Evolutionary conservation across 2,113 vertebrate species (phyloP), one percentile per base, ranked within the genome.

Genomic region (Amblyornis subalaris): DNA sequence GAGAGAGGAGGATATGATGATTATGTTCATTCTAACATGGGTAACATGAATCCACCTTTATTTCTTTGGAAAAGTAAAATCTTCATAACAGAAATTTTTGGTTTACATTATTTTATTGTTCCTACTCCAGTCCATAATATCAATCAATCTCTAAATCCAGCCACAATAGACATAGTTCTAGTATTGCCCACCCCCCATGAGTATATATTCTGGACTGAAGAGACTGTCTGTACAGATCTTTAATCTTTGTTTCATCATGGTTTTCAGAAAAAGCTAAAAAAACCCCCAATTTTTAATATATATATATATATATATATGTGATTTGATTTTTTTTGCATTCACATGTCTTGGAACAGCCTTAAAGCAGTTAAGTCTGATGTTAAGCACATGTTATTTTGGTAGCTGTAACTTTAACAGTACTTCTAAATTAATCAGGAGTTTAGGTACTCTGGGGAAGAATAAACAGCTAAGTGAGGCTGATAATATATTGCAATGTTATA

Each of bases 401-500:
- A 74, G 64, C 85, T 71, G 40, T 48, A 85, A 67, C 75, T 77
- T 92, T 88, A 92, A 51, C 14, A 58, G 47, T 9, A 73, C n/a
- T 77, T 87, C 36, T 72, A 89, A 90, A 82, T 84, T 90, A 88
- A 79, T 87, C 74, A 78, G 33, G 58, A 92, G 17, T 71, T 73
- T 60, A 71, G 35, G 22, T 71, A 45, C 69, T 81, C 83, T 82
- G 24, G 88, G 70, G 88, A 94, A 92, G 53, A 89, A 92, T 93
- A 94, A 90, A 72, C 54, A 84, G 72, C 53, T 65, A 90, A 86
- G 45, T 81, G 44, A 86, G 48, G 28, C 36, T 94, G 90, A 91
- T 93, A 93, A 85, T 81, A 89, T 44, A 69, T 79, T 61, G 51
- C n/a, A 72, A 38, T 58, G n/a, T 77, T 83, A 65, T 36, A 72